Conservation (phyloP, 2,113 vertebrate genomes). For the Chaetura pelagica region DNA sequence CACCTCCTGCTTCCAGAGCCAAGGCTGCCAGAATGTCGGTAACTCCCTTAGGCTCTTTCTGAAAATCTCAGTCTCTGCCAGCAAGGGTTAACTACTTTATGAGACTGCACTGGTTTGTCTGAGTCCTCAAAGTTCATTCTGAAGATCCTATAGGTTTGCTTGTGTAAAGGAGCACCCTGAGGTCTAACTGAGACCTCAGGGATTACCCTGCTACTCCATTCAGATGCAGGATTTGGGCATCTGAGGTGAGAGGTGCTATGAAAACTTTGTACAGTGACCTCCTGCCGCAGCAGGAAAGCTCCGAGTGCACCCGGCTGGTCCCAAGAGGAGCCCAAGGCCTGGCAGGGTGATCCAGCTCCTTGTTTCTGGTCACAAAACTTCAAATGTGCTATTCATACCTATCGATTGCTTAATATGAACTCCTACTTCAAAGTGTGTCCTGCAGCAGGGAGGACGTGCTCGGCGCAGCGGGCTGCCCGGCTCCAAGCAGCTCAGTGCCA, state of each 20-base stretch:
- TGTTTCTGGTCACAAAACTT: conserved; percentile 37
- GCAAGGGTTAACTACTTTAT: background rate
- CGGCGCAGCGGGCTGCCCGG: background rate
- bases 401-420: conserved; percentile 37
- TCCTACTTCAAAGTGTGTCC: conserved; percentile 43
- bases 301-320: background rate
- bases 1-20: background rate
- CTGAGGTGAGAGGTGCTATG: background rate
- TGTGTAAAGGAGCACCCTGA: background rate
- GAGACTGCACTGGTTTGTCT: background rate
- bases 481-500: conserved; percentile 14
- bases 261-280: background rate
- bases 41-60: background rate
- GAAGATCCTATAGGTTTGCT: background rate
- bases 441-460: conserved; percentile 31
- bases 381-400: background rate
- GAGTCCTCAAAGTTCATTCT: background rate
- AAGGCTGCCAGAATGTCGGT: accelerated
- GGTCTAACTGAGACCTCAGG: background rate
- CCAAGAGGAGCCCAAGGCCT: background rate
- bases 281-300: background rate
- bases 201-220: background rate
- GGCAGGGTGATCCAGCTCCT: background rate
- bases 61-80: background rate
- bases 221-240: background rate